Percentiles rank a stretch among this genome's conserved stretches.
These are phyloP conservation scores for Vandiemenella viatica DNA, from an alignment of 2,888 invertebrate genomes.

Conservation along the genomic window DNA sequence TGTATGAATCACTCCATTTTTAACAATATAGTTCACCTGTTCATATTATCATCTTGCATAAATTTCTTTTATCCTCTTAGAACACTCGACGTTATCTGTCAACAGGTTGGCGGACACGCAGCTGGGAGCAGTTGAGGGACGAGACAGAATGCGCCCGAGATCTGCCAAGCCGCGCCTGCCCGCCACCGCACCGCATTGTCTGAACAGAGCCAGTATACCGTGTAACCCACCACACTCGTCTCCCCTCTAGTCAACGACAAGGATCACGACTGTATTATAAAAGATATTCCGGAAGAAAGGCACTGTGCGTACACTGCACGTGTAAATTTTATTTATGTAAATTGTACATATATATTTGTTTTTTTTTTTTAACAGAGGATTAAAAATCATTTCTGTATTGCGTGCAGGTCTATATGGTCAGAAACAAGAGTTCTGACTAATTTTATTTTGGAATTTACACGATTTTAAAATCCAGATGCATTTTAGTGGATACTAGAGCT, in stretches of 20 bases:
- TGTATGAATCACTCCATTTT: neutral
- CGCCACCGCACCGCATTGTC: constrained; percentile 7
- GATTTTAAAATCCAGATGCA: too few species aligned
- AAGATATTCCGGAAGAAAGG: constrained; percentile 12
- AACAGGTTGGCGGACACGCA: constrained; percentile 9
- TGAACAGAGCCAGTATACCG: constrained; percentile 15
- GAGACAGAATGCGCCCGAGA: constrained; percentile 12
- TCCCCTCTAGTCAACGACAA: constrained; percentile 16
- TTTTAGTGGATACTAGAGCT: too few species aligned
- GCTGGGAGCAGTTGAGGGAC: constrained; percentile 13
- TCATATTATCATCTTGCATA: too few species aligned
- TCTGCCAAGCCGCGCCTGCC: constrained; percentile 8
- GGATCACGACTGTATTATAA: constrained; percentile 14
- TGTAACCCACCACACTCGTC: constrained; percentile 12
- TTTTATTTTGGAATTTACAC: too few species aligned
- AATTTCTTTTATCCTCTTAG: too few species aligned
- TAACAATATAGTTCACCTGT: too few species aligned
- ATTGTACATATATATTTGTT: constrained; percentile 19
- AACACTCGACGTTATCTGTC: too few species aligned
- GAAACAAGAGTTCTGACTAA: too few species aligned
- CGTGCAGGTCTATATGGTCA: too few species aligned
- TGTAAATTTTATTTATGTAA: constrained; percentile 19
- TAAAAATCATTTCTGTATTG: neutral
- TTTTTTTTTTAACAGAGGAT: constrained; percentile 12
- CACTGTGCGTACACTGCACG: constrained; percentile 13